These are phyloP conservation scores for Prenolepis imparis DNA, from an alignment of 2,888 invertebrate species.

Conservation along the genomic window DNA sequence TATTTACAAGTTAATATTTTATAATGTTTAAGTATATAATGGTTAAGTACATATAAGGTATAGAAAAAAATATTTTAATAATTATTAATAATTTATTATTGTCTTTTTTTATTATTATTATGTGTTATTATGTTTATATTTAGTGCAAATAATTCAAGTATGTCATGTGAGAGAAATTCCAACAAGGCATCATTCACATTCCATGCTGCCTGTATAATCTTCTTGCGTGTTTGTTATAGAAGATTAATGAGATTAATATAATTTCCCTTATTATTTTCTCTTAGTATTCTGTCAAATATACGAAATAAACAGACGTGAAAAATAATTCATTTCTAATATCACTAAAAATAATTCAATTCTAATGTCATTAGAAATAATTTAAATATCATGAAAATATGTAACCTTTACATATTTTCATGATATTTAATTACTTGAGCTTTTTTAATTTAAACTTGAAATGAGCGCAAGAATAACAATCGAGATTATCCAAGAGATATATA, in stretches of 20 bases:
- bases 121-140: constrained; percentile 8
- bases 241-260: constrained; percentile 7
- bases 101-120: too few relatives aligned
- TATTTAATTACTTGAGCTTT: too few relatives aligned
- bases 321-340: not conserved
- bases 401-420: too few relatives aligned
- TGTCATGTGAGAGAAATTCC: not conserved
- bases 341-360: too few relatives aligned
- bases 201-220: not conserved
- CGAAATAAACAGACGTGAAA: not conserved
- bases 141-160: not conserved
- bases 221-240: not conserved
- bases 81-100: not conserved
- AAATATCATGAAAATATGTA: too few relatives aligned
- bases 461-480: not conserved
- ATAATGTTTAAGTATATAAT: not conserved
- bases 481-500: too few relatives aligned
- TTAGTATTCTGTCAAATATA: not conserved
- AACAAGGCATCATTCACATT: not conserved
- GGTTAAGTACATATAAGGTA: too few relatives aligned
- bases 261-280: not conserved
- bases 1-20: not conserved
- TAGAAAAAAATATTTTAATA: not conserved
- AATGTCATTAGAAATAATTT: too few relatives aligned
- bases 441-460: not conserved